These are phyloP conservation scores for Turnix velox DNA, from an alignment of 2,113 vertebrate species.

Conservation along the genomic window DNA sequence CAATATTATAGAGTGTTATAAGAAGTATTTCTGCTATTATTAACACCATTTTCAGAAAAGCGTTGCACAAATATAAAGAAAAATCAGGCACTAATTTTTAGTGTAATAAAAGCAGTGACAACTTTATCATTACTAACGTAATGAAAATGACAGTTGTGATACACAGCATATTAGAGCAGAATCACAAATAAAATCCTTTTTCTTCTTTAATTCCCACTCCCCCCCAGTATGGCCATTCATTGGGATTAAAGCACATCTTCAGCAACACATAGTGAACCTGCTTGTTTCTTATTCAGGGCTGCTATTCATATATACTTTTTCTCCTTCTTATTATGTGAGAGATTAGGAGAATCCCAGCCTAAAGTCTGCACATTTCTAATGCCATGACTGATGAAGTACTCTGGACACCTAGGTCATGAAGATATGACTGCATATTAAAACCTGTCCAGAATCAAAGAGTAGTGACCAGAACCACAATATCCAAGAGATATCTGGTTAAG, in stretches of 20 bases:
- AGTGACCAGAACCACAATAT: neutral
- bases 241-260: neutral
- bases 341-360: neutral
- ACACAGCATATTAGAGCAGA: neutral
- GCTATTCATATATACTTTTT: neutral
- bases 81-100: neutral
- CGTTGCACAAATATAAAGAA: constrained; percentile 1
- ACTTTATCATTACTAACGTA: neutral
- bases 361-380: neutral
- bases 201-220: neutral
- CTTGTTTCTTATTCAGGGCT: neutral
- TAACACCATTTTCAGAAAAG: neutral
- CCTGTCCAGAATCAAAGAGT: rapidly evolving
- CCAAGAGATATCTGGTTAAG: neutral
- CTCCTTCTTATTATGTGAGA: neutral
- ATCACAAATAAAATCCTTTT: neutral
- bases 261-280: neutral
- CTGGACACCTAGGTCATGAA: neutral
- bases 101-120: neutral
- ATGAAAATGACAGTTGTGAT: neutral
- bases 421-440: neutral
- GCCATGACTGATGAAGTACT: neutral
- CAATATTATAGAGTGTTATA: neutral
- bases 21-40: neutral
- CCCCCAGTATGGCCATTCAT: neutral